Base-by-base conservation (phyloP, 1,140 invertebrate genomes). In the Hetaerina americana region DNA sequence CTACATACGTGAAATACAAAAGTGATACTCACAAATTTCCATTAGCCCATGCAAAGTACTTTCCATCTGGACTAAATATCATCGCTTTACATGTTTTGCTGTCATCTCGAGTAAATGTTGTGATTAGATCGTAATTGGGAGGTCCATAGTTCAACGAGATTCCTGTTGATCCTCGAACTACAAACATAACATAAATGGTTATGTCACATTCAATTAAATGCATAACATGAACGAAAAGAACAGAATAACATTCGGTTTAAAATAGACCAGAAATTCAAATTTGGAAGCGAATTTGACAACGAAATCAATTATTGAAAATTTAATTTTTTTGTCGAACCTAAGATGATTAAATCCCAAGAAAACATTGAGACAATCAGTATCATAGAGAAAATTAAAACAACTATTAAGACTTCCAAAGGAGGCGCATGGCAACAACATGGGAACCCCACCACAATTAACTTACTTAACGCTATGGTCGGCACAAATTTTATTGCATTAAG, bases 1-100 rank as follows among this genome's bases (percentile, higher is more conserved):
- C n/a, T n/a, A n/a, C n/a, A n/a, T n/a, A n/a, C n/a, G n/a, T n/a
- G n/a, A n/a, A n/a, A n/a, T n/a, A n/a, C n/a, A n/a, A n/a, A n/a
- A n/a, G n/a, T n/a, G n/a, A n/a, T 69, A 76, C 78, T 78, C 78
- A 84, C 82, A 74, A 80, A 31, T 75, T 76, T 28, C 83, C 87
- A 80, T 87, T 89, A 40, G 84, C 80, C 85, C 87, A 91, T 22
- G 87, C 87, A 78, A 91, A 88, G 77, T 88, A 89, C 71, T 82
- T 80, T 66, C 89, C 89, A 75, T 88, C 81, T 22, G 86, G 83
- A 77, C 88, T 89, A 77, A 90, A 91, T 24, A 83, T 76, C 83
- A 90, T 87, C 28, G 84, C 80, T 74, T 86, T 85, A 76, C 88
- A 90, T 49, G 81, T 78, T 79, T 87, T 89, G 76, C 85, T 88